phyloP scores from a whole-genome alignment of 2,113 vertebrate genomes.

The Heptranchias perlo region DNA sequence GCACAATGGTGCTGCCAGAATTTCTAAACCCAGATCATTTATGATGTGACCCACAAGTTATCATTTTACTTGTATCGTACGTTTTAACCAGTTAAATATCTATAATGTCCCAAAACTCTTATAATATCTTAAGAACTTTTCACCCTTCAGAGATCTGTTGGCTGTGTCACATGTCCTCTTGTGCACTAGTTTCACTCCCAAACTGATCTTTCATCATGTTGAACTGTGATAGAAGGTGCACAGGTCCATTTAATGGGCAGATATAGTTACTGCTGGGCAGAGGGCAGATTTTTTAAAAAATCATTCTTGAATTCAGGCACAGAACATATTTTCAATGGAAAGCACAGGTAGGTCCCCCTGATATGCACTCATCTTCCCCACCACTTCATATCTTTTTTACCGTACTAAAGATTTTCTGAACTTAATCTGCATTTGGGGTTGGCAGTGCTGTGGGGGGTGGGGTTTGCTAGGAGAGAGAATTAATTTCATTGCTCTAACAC shows the following conservation, averaged over 20 bases:
- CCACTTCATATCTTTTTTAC: no score
- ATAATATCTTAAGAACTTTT: neutral
- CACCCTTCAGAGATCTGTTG: neutral
- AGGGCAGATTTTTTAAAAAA: no score
- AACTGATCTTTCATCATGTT: neutral
- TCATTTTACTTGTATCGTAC: neutral
- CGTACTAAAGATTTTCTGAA: no score
- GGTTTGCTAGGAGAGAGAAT: neutral
- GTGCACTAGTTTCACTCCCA: neutral
- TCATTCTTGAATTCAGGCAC: no score
- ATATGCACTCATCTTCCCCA: no score
- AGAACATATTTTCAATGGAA: no score
- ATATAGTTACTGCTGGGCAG: no score
- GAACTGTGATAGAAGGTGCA: neutral
- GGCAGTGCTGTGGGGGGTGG: neutral
- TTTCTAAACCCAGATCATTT: neutral
- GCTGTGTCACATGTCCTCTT: neutral
- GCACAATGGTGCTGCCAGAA: neutral
- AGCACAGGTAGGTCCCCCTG: no score
- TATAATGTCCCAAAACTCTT: neutral
- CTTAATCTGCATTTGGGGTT: neutral
- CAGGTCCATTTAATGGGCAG: neutral
- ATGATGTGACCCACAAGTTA: neutral
- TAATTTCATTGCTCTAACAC: neutral
- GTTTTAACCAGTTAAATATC: neutral